phyloP scores from a whole-genome alignment of 2,888 invertebrate species.

The Dryococelus australis region DNA sequence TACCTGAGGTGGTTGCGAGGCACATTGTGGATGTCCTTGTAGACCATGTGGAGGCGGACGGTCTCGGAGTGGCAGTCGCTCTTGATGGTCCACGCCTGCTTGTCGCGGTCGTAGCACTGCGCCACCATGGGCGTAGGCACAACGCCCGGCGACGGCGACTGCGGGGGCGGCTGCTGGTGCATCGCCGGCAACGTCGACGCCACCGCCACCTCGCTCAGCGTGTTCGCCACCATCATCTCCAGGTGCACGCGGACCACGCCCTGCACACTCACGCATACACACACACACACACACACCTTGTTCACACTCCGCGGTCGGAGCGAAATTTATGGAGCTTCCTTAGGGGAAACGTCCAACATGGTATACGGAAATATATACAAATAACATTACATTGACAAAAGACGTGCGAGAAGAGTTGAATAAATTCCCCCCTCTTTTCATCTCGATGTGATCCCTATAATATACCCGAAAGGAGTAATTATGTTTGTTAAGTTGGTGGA shows the following conservation, averaged over 20 bases:
- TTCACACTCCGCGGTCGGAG: too few species aligned
- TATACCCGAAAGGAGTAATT: too few species aligned
- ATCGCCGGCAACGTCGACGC: conserved; percentile 37
- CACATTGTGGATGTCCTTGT: conserved; percentile 78
- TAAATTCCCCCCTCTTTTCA: too few species aligned
- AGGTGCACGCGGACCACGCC: conserved; percentile 72
- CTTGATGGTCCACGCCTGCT: conserved; percentile 80
- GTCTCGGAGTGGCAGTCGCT: conserved; percentile 80
- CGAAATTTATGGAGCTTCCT: too few species aligned
- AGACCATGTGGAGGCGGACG: conserved; percentile 76
- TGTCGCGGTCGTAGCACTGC: conserved; percentile 80
- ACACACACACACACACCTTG: too few species aligned
- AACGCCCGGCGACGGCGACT: conserved; percentile 63
- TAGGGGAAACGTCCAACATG: too few species aligned
- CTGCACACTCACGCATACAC: conserved; percentile 44
- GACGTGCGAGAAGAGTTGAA: too few species aligned
- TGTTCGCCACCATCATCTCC: conserved; percentile 77
- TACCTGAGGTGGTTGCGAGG: conserved; percentile 77
- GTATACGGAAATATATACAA: too few species aligned
- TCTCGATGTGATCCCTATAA: too few species aligned
- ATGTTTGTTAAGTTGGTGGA: too few species aligned
- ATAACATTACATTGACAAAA: too few species aligned
- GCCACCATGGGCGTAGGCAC: conserved; percentile 66
- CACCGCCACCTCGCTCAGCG: conserved; percentile 63
- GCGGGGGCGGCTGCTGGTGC: conserved; percentile 39